Conservation (phyloP, 1,140 invertebrate species). For the Brachionus manjavacas region DNA sequence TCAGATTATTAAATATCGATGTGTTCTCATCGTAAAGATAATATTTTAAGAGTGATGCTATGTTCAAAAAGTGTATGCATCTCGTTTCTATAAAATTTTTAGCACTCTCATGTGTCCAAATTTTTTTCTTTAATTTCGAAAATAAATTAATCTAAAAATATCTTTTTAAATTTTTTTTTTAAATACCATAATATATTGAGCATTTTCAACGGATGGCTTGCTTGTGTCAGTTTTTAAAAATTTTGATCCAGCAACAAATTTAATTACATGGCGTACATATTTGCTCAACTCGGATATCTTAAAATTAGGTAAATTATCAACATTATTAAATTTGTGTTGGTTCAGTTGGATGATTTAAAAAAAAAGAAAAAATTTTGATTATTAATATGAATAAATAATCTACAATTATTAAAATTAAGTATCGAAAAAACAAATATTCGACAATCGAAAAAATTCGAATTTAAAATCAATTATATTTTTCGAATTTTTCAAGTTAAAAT, state of each 20-base stretch:
- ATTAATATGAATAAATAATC: too few relatives aligned
- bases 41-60: constrained; percentile 11
- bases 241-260: background rate
- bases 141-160: background rate
- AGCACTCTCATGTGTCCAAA: constrained; percentile 26
- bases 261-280: constrained; percentile 44
- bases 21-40: constrained; percentile 21
- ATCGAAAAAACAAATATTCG: too few relatives aligned
- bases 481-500: too few relatives aligned
- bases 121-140: constrained; percentile 17
- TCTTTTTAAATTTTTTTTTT: too few relatives aligned
- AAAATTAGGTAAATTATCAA: background rate
- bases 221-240: background rate
- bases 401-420: too few relatives aligned
- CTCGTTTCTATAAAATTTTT: constrained; percentile 24
- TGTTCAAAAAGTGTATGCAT: constrained; percentile 32
- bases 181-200: background rate
- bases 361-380: too few relatives aligned
- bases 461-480: too few relatives aligned
- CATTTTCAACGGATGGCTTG: background rate
- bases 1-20: background rate
- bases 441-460: too few relatives aligned
- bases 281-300: constrained; percentile 13
- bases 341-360: too few relatives aligned
- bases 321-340: too few relatives aligned